Percentiles rank a stretch among this genome's conserved stretches.
Conservation (phyloP, 2,113 vertebrate species). For the Ramphastos sulfuratus region DNA sequence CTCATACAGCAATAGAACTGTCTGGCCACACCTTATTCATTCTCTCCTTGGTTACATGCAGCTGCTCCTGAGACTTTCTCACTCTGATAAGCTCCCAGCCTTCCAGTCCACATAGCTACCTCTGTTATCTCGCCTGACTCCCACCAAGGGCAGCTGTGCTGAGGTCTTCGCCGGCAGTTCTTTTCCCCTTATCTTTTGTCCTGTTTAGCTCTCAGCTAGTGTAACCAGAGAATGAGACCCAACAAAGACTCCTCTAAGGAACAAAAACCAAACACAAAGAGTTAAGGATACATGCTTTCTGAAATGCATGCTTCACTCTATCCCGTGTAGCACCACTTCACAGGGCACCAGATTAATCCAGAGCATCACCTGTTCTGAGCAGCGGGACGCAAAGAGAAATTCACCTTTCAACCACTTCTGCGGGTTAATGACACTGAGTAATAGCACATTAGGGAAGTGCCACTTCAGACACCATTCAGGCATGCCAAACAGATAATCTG, state of each 20-base stretch:
- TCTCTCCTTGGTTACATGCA: no score
- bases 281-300: background rate
- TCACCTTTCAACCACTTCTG: constrained; percentile 81
- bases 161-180: no score
- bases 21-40: no score
- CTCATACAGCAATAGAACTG: no score
- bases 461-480: constrained; percentile 80
- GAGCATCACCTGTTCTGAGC: constrained; percentile 37
- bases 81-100: no score
- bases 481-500: constrained; percentile 82
- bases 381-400: constrained; percentile 70
- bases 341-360: constrained; percentile 40
- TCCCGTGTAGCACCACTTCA: constrained; percentile 37
- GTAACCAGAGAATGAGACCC: no score
- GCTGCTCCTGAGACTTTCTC: no score
- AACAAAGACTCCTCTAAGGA: background rate
- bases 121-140: no score
- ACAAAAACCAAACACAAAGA: background rate
- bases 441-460: constrained; percentile 83
- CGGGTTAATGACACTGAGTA: constrained; percentile 84
- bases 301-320: constrained; percentile 18
- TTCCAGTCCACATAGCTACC: no score
- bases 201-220: no score
- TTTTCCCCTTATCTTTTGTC: no score
- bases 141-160: no score